phyloP scores from a whole-genome alignment of 2,888 invertebrate species.

The Bembecia ichneumoniformis region DNA sequence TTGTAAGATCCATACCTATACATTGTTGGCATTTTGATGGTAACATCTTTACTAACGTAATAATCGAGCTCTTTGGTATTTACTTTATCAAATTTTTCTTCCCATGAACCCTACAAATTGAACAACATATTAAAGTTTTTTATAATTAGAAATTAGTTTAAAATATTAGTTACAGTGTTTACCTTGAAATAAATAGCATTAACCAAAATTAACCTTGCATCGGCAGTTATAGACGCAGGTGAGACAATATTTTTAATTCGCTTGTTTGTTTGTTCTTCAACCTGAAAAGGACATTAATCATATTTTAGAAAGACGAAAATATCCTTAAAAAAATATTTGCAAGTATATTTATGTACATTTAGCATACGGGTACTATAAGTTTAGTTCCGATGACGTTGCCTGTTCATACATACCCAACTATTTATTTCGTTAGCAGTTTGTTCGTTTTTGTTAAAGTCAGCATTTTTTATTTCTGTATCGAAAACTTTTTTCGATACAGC shows the following conservation, averaged over 20 bases:
- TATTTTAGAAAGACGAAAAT: no score
- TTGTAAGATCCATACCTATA: constrained; percentile 53
- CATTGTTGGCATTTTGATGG: constrained; percentile 79
- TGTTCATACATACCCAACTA: constrained; percentile 70
- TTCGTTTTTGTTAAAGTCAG: constrained; percentile 71
- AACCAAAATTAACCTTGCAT: constrained; percentile 79
- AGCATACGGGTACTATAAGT: no score
- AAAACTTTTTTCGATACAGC: constrained; percentile 70
- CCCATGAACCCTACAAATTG: constrained; percentile 74
- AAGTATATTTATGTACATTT: no score
- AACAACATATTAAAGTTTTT: not conserved
- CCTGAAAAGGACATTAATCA: constrained; percentile 25
- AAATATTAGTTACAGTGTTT: not conserved
- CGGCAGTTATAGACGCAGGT: constrained; percentile 49
- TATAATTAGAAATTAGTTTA: not conserved
- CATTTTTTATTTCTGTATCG: constrained; percentile 70
- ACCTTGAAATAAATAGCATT: constrained; percentile 91
- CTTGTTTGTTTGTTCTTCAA: constrained; percentile 53
- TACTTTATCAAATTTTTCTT: constrained; percentile 69
- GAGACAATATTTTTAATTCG: constrained; percentile 72
- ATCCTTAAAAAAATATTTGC: no score
- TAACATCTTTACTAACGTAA: constrained; percentile 64
- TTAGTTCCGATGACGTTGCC: no score
- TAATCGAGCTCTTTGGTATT: constrained; percentile 76
- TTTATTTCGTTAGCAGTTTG: constrained; percentile 77